phyloP scores from a whole-genome alignment of 1,140 invertebrate species.

The Drosophila yakuba region DNA sequence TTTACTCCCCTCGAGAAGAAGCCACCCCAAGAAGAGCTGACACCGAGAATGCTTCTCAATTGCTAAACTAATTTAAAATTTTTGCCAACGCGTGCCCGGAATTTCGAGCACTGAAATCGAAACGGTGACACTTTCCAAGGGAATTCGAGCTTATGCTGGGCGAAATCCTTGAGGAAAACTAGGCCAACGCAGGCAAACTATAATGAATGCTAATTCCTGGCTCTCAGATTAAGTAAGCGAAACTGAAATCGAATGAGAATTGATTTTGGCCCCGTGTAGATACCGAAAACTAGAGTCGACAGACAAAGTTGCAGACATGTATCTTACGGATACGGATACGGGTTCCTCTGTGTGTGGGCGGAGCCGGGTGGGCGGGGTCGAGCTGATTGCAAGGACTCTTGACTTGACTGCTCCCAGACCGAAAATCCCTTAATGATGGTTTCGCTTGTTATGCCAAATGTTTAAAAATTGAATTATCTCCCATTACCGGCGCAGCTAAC shows the following conservation, averaged over 20 bases:
- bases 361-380: slow-evolving; percentile 12
- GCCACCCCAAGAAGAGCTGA: slow-evolving; percentile 22
- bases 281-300: slow-evolving; percentile 20
- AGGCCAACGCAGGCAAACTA: slow-evolving; percentile 57
- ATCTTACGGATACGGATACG: slow-evolving; percentile 49
- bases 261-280: slow-evolving; percentile 51
- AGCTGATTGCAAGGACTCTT: slow-evolving; percentile 63
- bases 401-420: slow-evolving; percentile 44
- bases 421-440: slow-evolving; percentile 84
- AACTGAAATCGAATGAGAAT: slow-evolving; percentile 67
- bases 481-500: slow-evolving; percentile 82
- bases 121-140: slow-evolving; percentile 38
- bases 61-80: slow-evolving; percentile 80
- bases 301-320: slow-evolving; percentile 72
- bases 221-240: slow-evolving; percentile 61
- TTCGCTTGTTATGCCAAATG: slow-evolving; percentile 84
- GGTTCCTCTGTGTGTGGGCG: slow-evolving; percentile 15
- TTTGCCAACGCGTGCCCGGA: slow-evolving; percentile 64
- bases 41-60: slow-evolving; percentile 65
- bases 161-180: slow-evolving; percentile 53
- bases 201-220: slow-evolving; percentile 72
- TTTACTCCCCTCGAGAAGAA: not conserved
- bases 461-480: slow-evolving; percentile 85
- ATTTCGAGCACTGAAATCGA: slow-evolving; percentile 53
- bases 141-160: slow-evolving; percentile 40